Conservation (phyloP, 1,140 invertebrate genomes). For the Drosophila nigromelanica region DNA sequence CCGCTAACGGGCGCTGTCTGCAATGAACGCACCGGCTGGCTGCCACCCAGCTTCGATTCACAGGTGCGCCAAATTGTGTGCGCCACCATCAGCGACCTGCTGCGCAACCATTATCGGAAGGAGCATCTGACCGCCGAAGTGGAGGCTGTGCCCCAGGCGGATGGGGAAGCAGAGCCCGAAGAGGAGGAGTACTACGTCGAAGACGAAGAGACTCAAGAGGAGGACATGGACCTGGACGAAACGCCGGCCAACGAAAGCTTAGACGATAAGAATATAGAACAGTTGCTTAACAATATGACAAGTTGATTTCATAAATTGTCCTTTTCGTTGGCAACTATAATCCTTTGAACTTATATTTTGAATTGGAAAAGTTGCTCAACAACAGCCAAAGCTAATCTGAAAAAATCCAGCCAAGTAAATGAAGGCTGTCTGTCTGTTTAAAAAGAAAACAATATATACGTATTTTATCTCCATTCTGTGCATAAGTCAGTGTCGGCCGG, state of each 20-base stretch:
- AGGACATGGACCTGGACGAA: slow-evolving; percentile 67
- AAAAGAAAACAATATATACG: too few species aligned
- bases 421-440: too few species aligned
- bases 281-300: slow-evolving; percentile 62
- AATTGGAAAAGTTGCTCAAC: too few species aligned
- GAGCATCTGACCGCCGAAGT: slow-evolving; percentile 69
- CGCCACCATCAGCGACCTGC: slow-evolving; percentile 85
- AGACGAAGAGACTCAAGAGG: slow-evolving; percentile 60
- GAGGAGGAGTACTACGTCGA: slow-evolving; percentile 50
- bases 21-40: slow-evolving; percentile 90
- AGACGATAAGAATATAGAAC: slow-evolving; percentile 59
- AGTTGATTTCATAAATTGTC: slow-evolving; percentile 16
- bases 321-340: too few species aligned
- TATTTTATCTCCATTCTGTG: too few species aligned
- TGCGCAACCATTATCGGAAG: slow-evolving; percentile 84
- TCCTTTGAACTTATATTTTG: too few species aligned
- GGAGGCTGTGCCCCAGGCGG: slow-evolving; percentile 60
- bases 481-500: too few species aligned
- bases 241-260: slow-evolving; percentile 30
- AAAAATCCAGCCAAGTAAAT: too few species aligned
- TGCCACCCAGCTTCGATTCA: slow-evolving; percentile 88
- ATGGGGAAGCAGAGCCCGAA: slow-evolving; percentile 39
- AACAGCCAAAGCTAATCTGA: too few species aligned
- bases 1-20: slow-evolving; percentile 87
- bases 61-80: slow-evolving; percentile 89